A percentile compares a stretch with the other conserved stretches of the same genome.
phyloP scores from a whole-genome alignment of 1,140 invertebrate species.

The Zaprionus camerounensis region DNA sequence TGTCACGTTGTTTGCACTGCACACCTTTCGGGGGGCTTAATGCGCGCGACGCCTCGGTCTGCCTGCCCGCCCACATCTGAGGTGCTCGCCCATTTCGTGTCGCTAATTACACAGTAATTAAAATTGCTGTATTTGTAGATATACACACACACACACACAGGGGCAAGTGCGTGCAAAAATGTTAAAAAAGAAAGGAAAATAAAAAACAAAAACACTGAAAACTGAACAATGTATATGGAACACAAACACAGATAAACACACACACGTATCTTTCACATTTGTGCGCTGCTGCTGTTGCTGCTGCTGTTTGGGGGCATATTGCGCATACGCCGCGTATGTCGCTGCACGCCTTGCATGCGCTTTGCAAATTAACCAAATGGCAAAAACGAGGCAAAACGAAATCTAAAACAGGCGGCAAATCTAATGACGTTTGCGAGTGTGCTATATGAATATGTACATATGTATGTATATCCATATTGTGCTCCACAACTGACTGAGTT shows the following conservation, averaged over 20 bases:
- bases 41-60: background rate
- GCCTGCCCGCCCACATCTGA: slow-evolving; percentile 38
- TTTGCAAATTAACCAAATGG: slow-evolving; percentile 70
- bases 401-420: slow-evolving; percentile 37
- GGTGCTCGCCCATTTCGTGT: slow-evolving; percentile 58
- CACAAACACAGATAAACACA: slow-evolving; percentile 15
- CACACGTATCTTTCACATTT: slow-evolving; percentile 19
- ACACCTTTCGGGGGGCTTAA: slow-evolving; percentile 32
- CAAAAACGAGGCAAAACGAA: slow-evolving; percentile 33
- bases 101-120: slow-evolving; percentile 82
- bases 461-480: background rate
- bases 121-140: slow-evolving; percentile 72
- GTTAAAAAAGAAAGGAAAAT: slow-evolving; percentile 38
- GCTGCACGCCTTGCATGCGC: slow-evolving; percentile 64
- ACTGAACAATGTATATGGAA: slow-evolving; percentile 34
- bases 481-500: slow-evolving; percentile 6
- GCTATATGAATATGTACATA: background rate
- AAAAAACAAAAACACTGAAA: slow-evolving; percentile 17
- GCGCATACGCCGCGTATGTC: slow-evolving; percentile 73
- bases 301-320: slow-evolving; percentile 33
- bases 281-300: too few species aligned
- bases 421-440: slow-evolving; percentile 40
- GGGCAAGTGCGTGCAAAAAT: slow-evolving; percentile 75
- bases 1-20: slow-evolving; percentile 69
- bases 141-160: slow-evolving; percentile 29